These are phyloP conservation scores for Protobothrops mucrosquamatus DNA, from an alignment of 2,113 vertebrate genomes.

Conservation along the genomic window DNA sequence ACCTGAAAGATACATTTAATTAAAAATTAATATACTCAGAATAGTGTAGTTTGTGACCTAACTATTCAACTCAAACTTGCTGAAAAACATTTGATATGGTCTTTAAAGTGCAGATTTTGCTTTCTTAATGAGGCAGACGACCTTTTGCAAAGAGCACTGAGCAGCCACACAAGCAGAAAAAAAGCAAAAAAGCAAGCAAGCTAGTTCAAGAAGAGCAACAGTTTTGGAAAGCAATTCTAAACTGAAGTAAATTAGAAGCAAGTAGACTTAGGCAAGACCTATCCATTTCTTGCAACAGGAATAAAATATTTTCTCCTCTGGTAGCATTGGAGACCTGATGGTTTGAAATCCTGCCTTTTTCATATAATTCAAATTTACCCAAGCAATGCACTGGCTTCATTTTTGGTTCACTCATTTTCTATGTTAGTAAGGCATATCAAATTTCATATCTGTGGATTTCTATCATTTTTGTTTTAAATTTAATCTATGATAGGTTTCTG, in stretches of 20 bases:
- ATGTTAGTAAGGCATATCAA: constrained; percentile 38
- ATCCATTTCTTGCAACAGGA: constrained; percentile 14
- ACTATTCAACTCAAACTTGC: neutral
- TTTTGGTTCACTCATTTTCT: constrained; percentile 48
- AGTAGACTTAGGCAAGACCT: neutral
- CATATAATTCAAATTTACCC: constrained; percentile 56
- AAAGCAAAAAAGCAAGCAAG: neutral
- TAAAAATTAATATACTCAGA: neutral
- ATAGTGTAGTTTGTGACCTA: neutral
- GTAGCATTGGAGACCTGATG: constrained; percentile 49
- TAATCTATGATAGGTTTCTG: neutral
- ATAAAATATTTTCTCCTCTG: constrained; percentile 52
- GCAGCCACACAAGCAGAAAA: neutral
- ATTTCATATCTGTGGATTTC: neutral
- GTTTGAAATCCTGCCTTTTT: constrained; percentile 36
- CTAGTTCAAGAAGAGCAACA: neutral
- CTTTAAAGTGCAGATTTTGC: neutral
- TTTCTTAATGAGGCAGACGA: neutral
- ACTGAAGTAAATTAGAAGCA: neutral
- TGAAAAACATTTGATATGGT: neutral
- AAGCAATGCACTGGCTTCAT: constrained; percentile 8
- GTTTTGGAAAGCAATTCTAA: neutral
- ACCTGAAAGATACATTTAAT: neutral
- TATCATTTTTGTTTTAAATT: neutral
- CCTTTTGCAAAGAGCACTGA: neutral